phyloP scores from a whole-genome alignment of 2,888 invertebrate species.

The Dione vanillae region DNA sequence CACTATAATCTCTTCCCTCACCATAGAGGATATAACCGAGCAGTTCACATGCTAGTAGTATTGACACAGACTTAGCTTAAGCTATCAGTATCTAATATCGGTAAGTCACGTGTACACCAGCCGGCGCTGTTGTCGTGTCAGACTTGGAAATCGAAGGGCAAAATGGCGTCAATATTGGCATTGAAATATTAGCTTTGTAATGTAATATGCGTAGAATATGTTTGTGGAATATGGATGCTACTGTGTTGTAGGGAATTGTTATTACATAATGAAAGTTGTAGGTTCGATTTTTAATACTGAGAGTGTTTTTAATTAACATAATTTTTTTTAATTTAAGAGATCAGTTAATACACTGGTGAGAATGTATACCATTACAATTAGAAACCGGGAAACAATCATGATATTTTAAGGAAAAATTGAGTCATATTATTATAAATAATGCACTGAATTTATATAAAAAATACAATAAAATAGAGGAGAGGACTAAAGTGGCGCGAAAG shows the following conservation, averaged over 20 bases:
- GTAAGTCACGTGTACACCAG: conserved; percentile 29
- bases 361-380: too few relatives aligned
- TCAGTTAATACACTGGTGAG: too few relatives aligned
- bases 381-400: too few relatives aligned
- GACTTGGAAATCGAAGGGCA: conserved; percentile 13
- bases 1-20: not conserved
- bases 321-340: too few relatives aligned
- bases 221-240: not conserved
- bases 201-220: conserved; percentile 3
- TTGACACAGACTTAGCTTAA: conserved; percentile 1
- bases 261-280: not conserved
- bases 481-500: too few relatives aligned
- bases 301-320: too few relatives aligned
- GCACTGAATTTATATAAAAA: too few relatives aligned
- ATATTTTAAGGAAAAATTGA: too few relatives aligned
- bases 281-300: not conserved
- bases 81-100: conserved; percentile 27
- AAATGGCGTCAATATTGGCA: conserved; percentile 10
- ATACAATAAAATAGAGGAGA: too few relatives aligned
- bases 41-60: not conserved
- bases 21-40: not conserved
- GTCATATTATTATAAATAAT: too few relatives aligned
- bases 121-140: conserved; percentile 30
- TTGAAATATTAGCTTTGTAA: conserved; percentile 24
- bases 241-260: not conserved